Conservation (phyloP, 2,797 vertebrate species). For the Muscicapa comitata region DNA sequence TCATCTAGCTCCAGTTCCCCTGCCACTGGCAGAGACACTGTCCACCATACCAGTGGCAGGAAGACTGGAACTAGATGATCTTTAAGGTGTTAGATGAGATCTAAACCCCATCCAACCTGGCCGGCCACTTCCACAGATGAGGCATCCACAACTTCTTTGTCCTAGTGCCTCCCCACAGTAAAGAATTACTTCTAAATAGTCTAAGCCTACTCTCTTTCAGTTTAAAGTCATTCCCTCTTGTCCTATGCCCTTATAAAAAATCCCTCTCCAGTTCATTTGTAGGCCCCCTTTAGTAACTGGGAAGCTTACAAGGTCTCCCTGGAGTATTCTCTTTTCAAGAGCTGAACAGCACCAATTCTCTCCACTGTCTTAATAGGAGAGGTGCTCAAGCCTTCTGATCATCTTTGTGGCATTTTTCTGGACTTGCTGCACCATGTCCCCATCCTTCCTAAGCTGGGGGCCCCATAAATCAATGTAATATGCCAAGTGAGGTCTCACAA, state of each 20-base stretch:
- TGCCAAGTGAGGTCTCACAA: neutral
- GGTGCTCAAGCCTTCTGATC: neutral
- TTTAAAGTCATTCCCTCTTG: neutral
- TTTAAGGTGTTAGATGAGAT: neutral
- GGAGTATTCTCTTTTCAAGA: neutral
- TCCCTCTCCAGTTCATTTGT: neutral
- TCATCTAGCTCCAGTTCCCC: neutral
- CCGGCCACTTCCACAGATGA: neutral
- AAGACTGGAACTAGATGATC: neutral
- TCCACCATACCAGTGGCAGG: too few relatives aligned
- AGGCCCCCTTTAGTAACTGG: neutral
- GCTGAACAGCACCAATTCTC: neutral
- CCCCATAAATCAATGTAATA: neutral
- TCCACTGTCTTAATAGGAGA: neutral
- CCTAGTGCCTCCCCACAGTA: neutral
- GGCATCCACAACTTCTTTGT: neutral
- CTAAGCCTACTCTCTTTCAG: neutral
- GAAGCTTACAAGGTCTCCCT: neutral
- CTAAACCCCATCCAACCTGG: neutral
- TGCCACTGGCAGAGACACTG: neutral
- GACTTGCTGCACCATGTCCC: neutral
- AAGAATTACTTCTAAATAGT: neutral
- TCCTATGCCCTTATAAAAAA: neutral
- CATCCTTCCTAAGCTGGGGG: neutral
- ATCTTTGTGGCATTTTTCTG: neutral